Conservation (phyloP, 2,113 vertebrate species). For the Pteronura brasiliensis region DNA sequence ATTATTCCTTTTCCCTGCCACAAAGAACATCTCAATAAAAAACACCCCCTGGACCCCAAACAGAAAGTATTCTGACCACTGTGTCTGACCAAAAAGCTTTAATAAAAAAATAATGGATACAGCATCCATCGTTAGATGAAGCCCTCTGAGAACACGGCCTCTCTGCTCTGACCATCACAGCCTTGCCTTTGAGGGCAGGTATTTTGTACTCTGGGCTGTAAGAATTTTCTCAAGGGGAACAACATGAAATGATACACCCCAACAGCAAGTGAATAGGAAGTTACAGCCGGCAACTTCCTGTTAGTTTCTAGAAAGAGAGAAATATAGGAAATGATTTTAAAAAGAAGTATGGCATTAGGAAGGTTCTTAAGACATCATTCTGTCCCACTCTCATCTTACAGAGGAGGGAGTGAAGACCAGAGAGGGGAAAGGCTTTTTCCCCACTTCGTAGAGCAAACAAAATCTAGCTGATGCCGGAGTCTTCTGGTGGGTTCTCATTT, state of each 20-base stretch:
- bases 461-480: background rate
- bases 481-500: background rate
- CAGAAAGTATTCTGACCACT: background rate
- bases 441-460: background rate
- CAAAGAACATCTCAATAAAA: constrained; percentile 24
- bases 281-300: constrained; percentile 18
- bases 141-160: background rate
- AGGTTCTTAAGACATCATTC: background rate
- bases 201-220: background rate
- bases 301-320: constrained; percentile 36
- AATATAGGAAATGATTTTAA: constrained; percentile 15
- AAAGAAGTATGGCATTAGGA: background rate
- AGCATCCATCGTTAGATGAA: background rate
- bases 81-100: background rate
- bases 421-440: background rate
- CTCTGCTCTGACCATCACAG: background rate
- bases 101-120: background rate
- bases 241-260: constrained; percentile 34
- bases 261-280: constrained; percentile 8
- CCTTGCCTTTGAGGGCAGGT: background rate
- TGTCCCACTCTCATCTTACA: background rate
- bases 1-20: background rate
- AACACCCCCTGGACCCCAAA: background rate
- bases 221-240: constrained; percentile 13
- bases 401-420: background rate